phyloP scores from a whole-genome alignment of 2,113 vertebrate genomes.

The Anhinga anhinga region DNA sequence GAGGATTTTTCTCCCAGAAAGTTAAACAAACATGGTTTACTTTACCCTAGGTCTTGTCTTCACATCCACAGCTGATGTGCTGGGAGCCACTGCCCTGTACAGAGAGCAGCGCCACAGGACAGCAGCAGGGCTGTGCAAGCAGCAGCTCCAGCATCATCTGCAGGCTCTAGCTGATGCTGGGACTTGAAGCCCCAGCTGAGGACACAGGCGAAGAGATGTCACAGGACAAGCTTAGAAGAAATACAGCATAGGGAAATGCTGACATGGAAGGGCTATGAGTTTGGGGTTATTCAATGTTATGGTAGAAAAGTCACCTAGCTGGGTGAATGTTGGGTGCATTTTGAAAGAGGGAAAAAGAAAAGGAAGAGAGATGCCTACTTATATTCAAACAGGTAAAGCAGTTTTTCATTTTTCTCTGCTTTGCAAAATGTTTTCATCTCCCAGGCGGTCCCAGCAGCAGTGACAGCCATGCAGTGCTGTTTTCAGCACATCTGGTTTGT shows the following conservation, averaged over 20 bases:
- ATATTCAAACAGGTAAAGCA: background rate
- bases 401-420: background rate
- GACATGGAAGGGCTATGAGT: background rate
- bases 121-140: background rate
- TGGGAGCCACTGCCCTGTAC: background rate
- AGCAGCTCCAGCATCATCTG: slow-evolving; percentile 3
- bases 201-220: background rate
- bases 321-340: background rate
- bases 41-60: background rate
- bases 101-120: background rate
- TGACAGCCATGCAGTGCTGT: background rate
- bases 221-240: background rate
- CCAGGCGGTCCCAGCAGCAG: background rate
- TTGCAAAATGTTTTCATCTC: background rate
- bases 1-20: background rate
- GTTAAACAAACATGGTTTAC: background rate
- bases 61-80: background rate
- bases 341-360: background rate
- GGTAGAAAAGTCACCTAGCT: background rate
- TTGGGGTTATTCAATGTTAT: background rate
- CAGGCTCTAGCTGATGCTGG: background rate
- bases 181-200: background rate
- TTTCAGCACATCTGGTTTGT: background rate
- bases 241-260: background rate
- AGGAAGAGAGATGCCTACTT: background rate